Conservation (phyloP, 2,797 vertebrate genomes). For the Gymnocypris eckloni region DNA sequence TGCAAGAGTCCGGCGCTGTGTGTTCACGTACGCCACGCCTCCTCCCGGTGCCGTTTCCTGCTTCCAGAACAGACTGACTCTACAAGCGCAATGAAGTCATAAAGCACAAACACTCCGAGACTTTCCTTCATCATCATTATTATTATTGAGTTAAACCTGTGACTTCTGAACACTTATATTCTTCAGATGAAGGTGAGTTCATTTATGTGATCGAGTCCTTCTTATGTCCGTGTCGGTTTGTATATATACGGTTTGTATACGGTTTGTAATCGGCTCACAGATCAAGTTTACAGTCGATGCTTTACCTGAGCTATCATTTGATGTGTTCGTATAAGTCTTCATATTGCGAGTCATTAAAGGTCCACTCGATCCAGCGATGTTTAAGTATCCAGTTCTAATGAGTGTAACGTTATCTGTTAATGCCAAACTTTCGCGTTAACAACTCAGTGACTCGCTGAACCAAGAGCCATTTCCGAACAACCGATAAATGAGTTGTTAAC, state of each 20-base stretch:
- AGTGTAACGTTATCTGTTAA: neutral
- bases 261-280: neutral
- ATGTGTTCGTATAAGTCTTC: too few species aligned
- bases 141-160: neutral
- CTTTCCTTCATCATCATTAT: neutral
- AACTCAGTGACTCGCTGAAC: neutral
- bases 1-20: slow-evolving; percentile 56
- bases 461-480: neutral
- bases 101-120: too few species aligned
- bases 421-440: neutral
- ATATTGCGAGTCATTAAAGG: neutral
- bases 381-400: neutral
- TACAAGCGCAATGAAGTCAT: neutral
- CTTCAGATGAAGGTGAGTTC: slow-evolving; percentile 58
- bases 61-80: neutral
- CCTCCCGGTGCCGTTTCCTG: slow-evolving; percentile 47
- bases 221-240: neutral
- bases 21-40: slow-evolving; percentile 59
- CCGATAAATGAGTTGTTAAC: neutral
- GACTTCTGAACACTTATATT: neutral
- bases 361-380: neutral
- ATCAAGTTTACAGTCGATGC: neutral
- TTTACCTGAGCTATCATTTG: neutral
- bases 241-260: too few species aligned
- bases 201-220: neutral